A percentile compares a stretch with the other conserved stretches of the same genome.
Conservation (phyloP, 2,888 invertebrate species). For the Tricholauxania praeusta region DNA sequence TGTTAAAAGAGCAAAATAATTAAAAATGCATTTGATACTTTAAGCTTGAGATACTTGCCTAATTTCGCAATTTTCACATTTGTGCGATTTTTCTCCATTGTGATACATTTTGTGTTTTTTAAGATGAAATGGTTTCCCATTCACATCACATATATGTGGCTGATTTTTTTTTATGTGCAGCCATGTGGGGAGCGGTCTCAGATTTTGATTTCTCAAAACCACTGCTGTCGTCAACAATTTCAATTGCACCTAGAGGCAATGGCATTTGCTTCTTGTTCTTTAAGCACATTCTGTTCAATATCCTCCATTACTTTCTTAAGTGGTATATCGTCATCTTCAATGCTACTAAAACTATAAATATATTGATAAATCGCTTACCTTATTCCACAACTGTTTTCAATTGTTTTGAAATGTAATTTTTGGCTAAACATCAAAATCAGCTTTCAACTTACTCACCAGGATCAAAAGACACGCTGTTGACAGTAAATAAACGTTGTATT, state of each 20-base stretch:
- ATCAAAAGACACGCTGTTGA: no score
- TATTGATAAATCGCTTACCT: no score
- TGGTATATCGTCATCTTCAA: constrained; percentile 66
- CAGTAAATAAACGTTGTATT: no score
- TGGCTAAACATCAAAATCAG: no score
- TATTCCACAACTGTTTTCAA: no score
- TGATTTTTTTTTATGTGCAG: constrained; percentile 70
- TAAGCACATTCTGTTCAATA: constrained; percentile 63
- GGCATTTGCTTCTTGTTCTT: constrained; percentile 52
- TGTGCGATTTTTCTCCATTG: constrained; percentile 69
- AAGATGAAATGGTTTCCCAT: constrained; percentile 72
- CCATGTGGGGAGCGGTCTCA: constrained; percentile 62
- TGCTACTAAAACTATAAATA: no score
- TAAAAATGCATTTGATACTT: neutral
- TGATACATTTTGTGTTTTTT: constrained; percentile 77
- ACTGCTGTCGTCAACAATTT: constrained; percentile 46
- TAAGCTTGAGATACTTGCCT: constrained; percentile 41
- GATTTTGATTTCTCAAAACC: constrained; percentile 47
- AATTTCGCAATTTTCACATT: constrained; percentile 56
- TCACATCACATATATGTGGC: constrained; percentile 74
- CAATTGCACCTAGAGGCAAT: constrained; percentile 36
- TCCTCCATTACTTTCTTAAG: constrained; percentile 66
- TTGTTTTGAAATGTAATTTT: no score
- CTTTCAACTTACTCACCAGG: no score
- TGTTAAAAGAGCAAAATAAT: constrained; percentile 47